These are phyloP conservation scores for Antennarius maculatus DNA, from an alignment of 2,797 vertebrate species.

Conservation along the genomic window DNA sequence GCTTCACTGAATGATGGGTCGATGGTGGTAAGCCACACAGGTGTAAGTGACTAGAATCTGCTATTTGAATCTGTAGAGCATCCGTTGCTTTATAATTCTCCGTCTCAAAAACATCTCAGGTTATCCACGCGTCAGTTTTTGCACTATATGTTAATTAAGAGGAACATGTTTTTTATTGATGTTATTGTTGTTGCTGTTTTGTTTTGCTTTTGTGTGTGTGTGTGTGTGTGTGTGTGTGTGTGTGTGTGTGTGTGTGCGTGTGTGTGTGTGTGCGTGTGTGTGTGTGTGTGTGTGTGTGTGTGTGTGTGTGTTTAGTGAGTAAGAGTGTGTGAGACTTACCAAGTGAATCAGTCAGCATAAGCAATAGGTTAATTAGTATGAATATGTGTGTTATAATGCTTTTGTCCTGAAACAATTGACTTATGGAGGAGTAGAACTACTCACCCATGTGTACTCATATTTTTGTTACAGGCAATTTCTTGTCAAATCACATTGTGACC, in stretches of 20 bases:
- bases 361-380: conserved; percentile 16
- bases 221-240: no score
- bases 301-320: conserved; percentile 15
- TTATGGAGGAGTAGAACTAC: conserved; percentile 11
- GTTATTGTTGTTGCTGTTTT: not conserved
- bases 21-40: conserved; percentile 79
- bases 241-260: conserved; percentile 1
- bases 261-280: not conserved
- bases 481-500: no score
- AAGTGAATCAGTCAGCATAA: conserved; percentile 18
- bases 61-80: conserved; percentile 77
- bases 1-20: conserved; percentile 80
- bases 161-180: not conserved
- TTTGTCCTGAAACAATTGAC: conserved; percentile 26
- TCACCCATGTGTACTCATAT: not conserved
- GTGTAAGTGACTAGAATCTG: conserved; percentile 74
- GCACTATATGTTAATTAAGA: conserved; percentile 27
- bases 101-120: conserved; percentile 66
- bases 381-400: conserved; percentile 2
- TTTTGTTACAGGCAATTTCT: no score
- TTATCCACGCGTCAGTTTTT: conserved; percentile 50
- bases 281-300: no score
- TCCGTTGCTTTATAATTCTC: conserved; percentile 70
- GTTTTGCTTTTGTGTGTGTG: not conserved
- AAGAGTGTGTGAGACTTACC: no score